phyloP scores from a whole-genome alignment of 1,140 invertebrate species.

The Drosophila paulistorum region DNA sequence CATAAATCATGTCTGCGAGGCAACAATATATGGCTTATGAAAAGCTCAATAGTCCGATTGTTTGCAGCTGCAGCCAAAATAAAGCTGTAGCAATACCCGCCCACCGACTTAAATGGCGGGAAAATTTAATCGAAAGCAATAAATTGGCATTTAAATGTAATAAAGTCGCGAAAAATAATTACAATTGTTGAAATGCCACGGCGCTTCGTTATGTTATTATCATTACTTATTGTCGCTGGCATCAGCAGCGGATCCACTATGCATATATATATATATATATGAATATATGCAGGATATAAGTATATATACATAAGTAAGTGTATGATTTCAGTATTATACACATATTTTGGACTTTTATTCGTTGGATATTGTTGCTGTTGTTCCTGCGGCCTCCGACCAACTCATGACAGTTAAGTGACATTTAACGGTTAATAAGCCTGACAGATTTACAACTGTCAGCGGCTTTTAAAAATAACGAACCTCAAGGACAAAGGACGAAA shows the following conservation, averaged over 20 bases:
- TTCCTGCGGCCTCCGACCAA: constrained; percentile 41
- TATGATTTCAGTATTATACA: constrained; percentile 70
- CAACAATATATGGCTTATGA: constrained; percentile 32
- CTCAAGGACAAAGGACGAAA: constrained; percentile 43
- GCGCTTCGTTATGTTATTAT: constrained; percentile 54
- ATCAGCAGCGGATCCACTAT: constrained; percentile 22
- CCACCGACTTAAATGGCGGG: neutral
- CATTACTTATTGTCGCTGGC: constrained; percentile 50
- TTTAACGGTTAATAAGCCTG: constrained; percentile 82
- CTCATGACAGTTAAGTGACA: constrained; percentile 78
- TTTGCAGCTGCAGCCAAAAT: constrained; percentile 28
- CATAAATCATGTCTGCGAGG: constrained; percentile 29
- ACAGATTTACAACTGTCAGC: constrained; percentile 81
- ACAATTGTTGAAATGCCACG: constrained; percentile 44
- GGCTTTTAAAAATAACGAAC: constrained; percentile 78
- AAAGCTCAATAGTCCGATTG: constrained; percentile 29
- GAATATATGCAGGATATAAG: constrained; percentile 48
- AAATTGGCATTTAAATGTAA: constrained; percentile 82
- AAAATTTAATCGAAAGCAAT: constrained; percentile 80
- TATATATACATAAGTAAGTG: neutral
- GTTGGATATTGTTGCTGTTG: constrained; percentile 30
- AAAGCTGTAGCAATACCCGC: neutral
- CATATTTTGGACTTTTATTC: constrained; percentile 68
- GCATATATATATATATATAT: constrained; percentile 1
- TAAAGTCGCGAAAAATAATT: constrained; percentile 79